Evolutionary conservation across 2,113 vertebrate genomes (phyloP), one percentile per base, ranked within the genome.

Genomic region (Cygnus atratus): DNA sequence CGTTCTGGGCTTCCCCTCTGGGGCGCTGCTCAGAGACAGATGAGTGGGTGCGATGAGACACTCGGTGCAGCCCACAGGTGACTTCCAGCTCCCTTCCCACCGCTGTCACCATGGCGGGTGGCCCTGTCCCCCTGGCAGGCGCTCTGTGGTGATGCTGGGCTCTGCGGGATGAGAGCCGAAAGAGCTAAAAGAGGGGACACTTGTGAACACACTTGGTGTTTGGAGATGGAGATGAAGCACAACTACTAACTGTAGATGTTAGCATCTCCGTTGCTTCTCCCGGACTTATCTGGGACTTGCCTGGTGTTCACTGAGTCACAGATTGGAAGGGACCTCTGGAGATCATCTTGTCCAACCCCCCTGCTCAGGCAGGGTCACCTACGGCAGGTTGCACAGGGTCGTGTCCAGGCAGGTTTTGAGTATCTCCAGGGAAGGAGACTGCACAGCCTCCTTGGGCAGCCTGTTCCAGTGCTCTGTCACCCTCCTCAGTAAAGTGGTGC

Each of bases 151-250:
- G 28, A 1, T 1, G 39, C 10, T 9, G 35, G 31, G 7, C n/a
- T 13, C 6, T 13, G 52, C 14, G 31, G 25, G 28, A 17, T 6
- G 6, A 35, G 71, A 8, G 31, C 25, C 17, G 43, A 43, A 31
- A 57, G 63, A 77, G 22, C 13, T 6, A 2, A 6, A 54, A 25
- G 35, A 68, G 43, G 25, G 17, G 73, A 3, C 25, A 54, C 21
- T 87, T 0, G 0, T 13, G 52, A 55, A 20, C 1, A 0, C 8
- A 1, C 6, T 6, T 0, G 1, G 16, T 5, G 31, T 8, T 1
- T 0, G 4, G 57, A 28, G 37, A 28, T 0, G 1, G 59, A 44
- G 65, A 5, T n/a, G 48, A 43, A 73, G 84, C 57, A 14, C 21
- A 8, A 39, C 29, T 37, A 35, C 3, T 58, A 19, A 20, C 28